Base-by-base conservation (phyloP, 2,113 vertebrate species). In the Neopipo cinnamomea region DNA sequence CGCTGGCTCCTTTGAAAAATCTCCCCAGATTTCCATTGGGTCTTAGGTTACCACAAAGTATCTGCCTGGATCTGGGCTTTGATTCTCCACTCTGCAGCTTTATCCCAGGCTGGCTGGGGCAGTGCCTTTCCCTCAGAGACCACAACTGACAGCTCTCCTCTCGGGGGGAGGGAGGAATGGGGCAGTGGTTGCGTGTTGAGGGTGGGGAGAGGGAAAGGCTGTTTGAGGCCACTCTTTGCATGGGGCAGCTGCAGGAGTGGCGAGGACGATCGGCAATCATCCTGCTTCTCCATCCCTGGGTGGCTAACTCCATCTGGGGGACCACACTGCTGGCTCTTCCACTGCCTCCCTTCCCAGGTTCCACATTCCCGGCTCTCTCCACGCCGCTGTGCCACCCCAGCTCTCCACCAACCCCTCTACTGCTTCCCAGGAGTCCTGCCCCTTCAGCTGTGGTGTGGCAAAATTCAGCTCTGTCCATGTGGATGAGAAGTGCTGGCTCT, bases 111-210 rank as follows among this genome's bases (percentile, higher is more conserved):
- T 77, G 83, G 55, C 79, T 88, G 35, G 66, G 59, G 83, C 83
- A 93, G 73, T 1, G 17, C 84, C 87, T 84, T 73, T 92, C 80
- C 94, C 94, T 94, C 89, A 92, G 87, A 92, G 87, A 95, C 95
- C 91, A 95, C 94, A 97, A 93, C 94, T 93, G 86, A 93, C 91
- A 87, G 67, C 37, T 62, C n/a, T 77, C 18, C 61, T 87, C 73
- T 88, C 65, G n/a, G 73, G 35, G 46, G 91, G 86, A 93, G 46
- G n/a, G 77, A 96, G 77, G 61, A 91, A 91, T 23, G 61, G 92
- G 76, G 83, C 86, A 91, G 91, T 23, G 89, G 76, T 89, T 97
- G 52, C 0, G 0, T 63, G 91, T 77, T 62, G 44, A 86, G 65
- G 58, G 53, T 90, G 30, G 58, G 65, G 56, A 95, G 68, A 91